Evolutionary conservation across 1,140 invertebrate genomes (phyloP).

Genomic region (Hyposmocoma kahamanoa): DNA sequence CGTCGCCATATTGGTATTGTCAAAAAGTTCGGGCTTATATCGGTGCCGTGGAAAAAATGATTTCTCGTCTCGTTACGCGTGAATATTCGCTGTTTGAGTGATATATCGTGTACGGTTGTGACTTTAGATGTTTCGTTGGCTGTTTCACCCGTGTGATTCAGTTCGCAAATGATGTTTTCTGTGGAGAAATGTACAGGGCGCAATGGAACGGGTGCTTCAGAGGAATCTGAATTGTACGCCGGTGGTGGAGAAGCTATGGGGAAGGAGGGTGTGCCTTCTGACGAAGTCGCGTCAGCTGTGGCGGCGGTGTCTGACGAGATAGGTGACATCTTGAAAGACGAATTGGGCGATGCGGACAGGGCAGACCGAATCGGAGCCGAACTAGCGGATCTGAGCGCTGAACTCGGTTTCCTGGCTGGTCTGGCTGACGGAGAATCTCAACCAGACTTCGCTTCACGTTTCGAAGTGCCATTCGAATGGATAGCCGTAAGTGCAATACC

Average conservation of each 20-base stretch:
- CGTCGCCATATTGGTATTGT: conserved; percentile 72
- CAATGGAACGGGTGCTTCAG: conserved; percentile 34
- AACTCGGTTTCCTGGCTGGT: conserved; percentile 52
- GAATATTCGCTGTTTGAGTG: conserved; percentile 41
- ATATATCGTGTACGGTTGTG: conserved; percentile 41
- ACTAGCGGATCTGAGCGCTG: conserved; percentile 51
- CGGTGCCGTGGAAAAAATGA: conserved; percentile 62
- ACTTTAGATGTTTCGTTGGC: conserved; percentile 66
- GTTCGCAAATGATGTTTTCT: conserved; percentile 64
- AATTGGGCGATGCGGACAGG: conserved; percentile 52
- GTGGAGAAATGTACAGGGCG: conserved; percentile 54
- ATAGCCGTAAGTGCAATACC: conserved; percentile 49
- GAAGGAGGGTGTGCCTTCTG: conserved; percentile 40
- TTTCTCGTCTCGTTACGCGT: conserved; percentile 46
- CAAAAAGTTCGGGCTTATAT: conserved; percentile 60
- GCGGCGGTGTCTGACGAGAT: conserved; percentile 62
- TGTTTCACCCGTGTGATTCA: conserved; percentile 45
- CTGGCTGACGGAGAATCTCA: conserved; percentile 47
- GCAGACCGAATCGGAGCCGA: conserved; percentile 60
- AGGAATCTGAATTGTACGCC: conserved; percentile 38
- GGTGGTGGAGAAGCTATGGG: conserved; percentile 35
- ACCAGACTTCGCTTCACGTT: conserved; percentile 56
- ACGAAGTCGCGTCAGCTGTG: conserved; percentile 55
- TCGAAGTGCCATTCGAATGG: conserved; percentile 22
- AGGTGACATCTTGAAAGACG: conserved; percentile 60